phyloP scores from a whole-genome alignment of 2,888 invertebrate species.

The Sepiola atlantica region DNA sequence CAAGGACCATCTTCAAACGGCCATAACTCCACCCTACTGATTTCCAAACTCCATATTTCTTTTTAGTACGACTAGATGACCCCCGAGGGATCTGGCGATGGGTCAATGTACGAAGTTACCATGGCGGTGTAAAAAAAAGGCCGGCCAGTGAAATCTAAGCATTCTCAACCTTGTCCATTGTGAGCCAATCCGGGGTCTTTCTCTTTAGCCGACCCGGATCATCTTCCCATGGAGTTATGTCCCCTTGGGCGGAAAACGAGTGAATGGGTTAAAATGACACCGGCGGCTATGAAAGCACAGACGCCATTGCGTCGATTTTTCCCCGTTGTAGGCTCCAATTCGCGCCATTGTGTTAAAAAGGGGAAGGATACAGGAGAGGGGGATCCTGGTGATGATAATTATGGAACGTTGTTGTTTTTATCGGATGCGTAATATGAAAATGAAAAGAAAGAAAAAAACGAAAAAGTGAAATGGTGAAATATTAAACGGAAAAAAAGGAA shows the following conservation, averaged over 20 bases:
- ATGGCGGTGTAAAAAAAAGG: not conserved
- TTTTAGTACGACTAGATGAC: not conserved
- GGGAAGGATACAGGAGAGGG: not conserved
- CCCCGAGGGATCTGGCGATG: not conserved
- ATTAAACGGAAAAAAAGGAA: not conserved
- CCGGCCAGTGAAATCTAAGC: not conserved
- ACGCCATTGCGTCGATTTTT: not conserved
- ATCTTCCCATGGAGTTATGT: slow-evolving; percentile 22
- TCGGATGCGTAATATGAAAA: not conserved
- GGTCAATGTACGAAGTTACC: not conserved
- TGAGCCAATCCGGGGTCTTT: not conserved
- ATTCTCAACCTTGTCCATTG: not conserved
- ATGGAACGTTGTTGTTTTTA: not conserved
- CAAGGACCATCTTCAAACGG: not conserved
- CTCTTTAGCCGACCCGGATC: not conserved
- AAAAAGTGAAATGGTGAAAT: no score
- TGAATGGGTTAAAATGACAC: slow-evolving; percentile 15
- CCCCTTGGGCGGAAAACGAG: not conserved
- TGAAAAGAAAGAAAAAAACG: not conserved
- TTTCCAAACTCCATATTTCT: slow-evolving; percentile 8
- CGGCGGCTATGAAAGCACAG: not conserved
- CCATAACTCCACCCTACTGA: not conserved
- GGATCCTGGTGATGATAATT: not conserved
- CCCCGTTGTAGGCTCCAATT: not conserved
- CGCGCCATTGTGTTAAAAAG: not conserved